Percentiles rank a stretch among this genome's conserved stretches.
phyloP scores from a whole-genome alignment of 2,113 vertebrate genomes.

The Triplophysa tibetana region DNA sequence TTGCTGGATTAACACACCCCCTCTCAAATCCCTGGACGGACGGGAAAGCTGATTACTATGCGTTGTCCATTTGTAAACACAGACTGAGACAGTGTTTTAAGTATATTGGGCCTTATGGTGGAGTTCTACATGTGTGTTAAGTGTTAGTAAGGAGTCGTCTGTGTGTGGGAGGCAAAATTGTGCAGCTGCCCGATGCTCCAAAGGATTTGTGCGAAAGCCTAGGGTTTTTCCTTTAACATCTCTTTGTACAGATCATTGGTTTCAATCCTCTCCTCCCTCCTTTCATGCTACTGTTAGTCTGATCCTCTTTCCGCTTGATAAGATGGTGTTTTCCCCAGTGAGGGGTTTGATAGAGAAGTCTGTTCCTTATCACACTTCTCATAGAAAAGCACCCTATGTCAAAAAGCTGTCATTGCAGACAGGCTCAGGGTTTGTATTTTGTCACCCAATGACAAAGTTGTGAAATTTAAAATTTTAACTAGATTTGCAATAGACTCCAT shows the following conservation, averaged over 20 bases:
- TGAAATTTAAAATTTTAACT: no score
- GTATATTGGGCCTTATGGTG: not conserved
- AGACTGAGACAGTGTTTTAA: slow-evolving; percentile 7
- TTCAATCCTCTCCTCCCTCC: not conserved
- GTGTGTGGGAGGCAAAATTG: slow-evolving; percentile 18
- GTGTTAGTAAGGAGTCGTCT: slow-evolving; percentile 5
- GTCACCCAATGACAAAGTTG: not conserved
- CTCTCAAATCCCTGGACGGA: slow-evolving; percentile 31
- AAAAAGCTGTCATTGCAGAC: slow-evolving; percentile 36
- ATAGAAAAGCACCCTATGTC: slow-evolving; percentile 21
- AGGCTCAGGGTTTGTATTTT: not conserved
- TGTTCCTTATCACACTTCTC: not conserved
- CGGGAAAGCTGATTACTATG: slow-evolving; percentile 51
- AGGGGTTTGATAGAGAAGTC: slow-evolving; percentile 11
- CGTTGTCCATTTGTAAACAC: slow-evolving; percentile 49
- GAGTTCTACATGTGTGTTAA: slow-evolving; percentile 3
- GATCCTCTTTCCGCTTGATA: not conserved
- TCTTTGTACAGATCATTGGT: not conserved
- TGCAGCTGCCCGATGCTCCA: not conserved
- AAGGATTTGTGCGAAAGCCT: slow-evolving; percentile 14
- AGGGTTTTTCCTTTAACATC: not conserved
- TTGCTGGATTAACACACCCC: slow-evolving; percentile 38
- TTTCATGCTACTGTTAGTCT: not conserved
- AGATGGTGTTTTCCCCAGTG: not conserved
- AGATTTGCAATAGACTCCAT: no score